Base-by-base conservation (phyloP, 2,113 vertebrate species). In the Chloroceryle aenea region DNA sequence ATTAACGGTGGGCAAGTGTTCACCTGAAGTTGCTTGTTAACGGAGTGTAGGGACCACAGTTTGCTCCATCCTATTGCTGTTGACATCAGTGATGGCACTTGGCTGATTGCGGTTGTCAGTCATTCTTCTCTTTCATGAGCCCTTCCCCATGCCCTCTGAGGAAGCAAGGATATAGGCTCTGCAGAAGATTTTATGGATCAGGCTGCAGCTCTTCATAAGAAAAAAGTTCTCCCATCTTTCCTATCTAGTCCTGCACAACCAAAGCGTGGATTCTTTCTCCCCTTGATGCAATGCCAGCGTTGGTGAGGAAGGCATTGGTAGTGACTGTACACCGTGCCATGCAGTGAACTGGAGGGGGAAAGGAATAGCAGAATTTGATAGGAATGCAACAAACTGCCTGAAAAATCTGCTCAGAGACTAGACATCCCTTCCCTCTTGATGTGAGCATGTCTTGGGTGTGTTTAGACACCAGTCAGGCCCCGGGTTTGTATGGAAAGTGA, bases 241-340 rank as follows among this genome's bases (percentile, higher is more conserved):
- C 67, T 21, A 23, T 0, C 30, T 45, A 27, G 69, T 45, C 4
- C 30, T 40, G 45, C 19, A 10, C 21, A 56, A 15, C 14, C 6
- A 0, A 53, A 53, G 45, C 27, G 34, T 27, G 23, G 59, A 3
- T 45, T 76, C 10, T 23, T 55, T 40, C 26, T 53, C 14, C n/a
- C 25, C 12, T 62, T 30, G 62, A 15, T 75, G 50, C 50, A 38
- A 3, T 69, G 42, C 4, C 47, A 20, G 22, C 15, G 42, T 42
- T 36, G 48, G 20, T 21, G 77, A 63, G 42, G 55, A 45, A 61
- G 29, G 20, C 5, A 2, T 4, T 29, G n/a, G 22, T 29, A 20
- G n/a, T 59, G 84, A 40, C 43, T 26, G 16, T 22, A 14, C 9
- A 2, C 17, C 2, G 0, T 38, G 66, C 22, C 0, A 0, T n/a